These are phyloP conservation scores for Liasis olivaceus DNA, from an alignment of 2,797 vertebrate species.

Conservation along the genomic window DNA sequence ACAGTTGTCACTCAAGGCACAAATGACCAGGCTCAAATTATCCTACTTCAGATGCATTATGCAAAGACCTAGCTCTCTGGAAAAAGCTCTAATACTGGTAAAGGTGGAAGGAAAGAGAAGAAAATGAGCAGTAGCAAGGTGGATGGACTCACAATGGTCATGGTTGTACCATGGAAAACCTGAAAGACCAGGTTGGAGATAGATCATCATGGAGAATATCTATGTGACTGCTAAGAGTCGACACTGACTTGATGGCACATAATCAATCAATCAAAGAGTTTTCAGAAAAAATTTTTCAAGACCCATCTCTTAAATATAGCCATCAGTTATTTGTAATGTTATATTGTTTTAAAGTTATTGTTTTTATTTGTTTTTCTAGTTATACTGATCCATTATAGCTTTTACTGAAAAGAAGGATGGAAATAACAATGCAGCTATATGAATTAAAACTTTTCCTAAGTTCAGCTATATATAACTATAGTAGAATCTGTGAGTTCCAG, in stretches of 20 bases:
- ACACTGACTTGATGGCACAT: background rate
- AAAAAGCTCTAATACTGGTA: background rate
- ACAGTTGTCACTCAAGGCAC: background rate
- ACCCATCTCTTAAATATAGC: background rate
- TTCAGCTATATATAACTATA: constrained; percentile 1
- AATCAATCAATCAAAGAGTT: background rate
- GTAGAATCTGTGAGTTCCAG: background rate
- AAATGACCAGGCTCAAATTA: background rate
- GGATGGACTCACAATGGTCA: background rate
- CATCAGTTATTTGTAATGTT: background rate
- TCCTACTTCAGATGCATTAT: background rate
- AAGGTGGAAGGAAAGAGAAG: background rate
- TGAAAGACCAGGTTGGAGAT: background rate
- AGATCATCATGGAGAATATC: background rate
- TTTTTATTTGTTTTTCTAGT: background rate
- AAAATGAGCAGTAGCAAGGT: background rate
- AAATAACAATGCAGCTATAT: background rate
- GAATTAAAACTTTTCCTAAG: background rate
- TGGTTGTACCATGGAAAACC: background rate
- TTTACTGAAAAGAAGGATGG: background rate
- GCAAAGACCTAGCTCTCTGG: background rate
- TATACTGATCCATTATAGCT: background rate
- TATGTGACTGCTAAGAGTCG: background rate
- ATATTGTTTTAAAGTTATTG: background rate
- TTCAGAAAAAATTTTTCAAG: background rate